Conservation (phyloP, 2,113 vertebrate genomes). For the Cololabis saira region DNA sequence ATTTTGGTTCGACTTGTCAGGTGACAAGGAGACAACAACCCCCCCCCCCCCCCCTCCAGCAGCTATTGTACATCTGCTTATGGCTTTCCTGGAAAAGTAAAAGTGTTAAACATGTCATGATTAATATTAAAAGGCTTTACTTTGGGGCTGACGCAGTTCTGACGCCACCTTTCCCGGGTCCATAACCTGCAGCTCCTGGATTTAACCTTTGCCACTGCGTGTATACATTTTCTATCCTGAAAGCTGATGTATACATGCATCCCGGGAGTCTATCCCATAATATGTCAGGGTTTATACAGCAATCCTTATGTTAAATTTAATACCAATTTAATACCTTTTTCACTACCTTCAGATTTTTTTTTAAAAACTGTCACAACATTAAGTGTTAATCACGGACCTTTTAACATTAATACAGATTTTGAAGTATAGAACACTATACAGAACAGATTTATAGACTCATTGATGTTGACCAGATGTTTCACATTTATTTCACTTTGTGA, state of each 20-base stretch:
- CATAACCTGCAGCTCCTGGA: slow-evolving; percentile 52
- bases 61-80: not conserved
- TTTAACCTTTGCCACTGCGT: slow-evolving; percentile 37
- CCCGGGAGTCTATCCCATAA: slow-evolving; percentile 3
- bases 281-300: no score
- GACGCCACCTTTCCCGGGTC: slow-evolving; percentile 37
- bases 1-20: slow-evolving; percentile 8
- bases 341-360: no score
- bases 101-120: slow-evolving; percentile 9
- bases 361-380: no score
- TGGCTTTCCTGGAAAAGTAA: not conserved
- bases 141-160: no score
- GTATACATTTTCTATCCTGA: slow-evolving; percentile 11
- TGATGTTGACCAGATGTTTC: no score
- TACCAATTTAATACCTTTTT: no score
- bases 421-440: no score
- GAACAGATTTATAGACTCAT: no score
- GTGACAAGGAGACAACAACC: not conserved
- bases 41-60: not conserved
- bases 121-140: slow-evolving; percentile 6
- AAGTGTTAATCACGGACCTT: no score
- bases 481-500: no score
- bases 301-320: no score
- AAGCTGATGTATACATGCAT: slow-evolving; percentile 1
- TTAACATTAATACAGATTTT: no score